Base-by-base conservation (phyloP, 2,888 invertebrate genomes). In the Volucella bombylans region DNA sequence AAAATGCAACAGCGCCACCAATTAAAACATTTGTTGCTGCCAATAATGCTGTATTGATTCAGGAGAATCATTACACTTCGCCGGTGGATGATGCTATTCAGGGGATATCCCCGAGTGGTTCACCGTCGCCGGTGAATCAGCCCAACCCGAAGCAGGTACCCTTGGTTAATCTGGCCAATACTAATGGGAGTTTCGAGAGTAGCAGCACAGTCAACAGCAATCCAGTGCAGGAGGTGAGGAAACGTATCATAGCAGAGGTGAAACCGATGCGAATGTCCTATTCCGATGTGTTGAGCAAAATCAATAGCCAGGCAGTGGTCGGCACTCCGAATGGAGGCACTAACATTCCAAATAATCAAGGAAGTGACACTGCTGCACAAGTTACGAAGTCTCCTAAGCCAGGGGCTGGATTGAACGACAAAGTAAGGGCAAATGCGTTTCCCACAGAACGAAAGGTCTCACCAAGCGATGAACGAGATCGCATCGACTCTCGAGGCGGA, bases 191-290 rank as follows among this genome's bases (percentile, higher is more conserved):
- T 57, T 87, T 87, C 14, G 87, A 87, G 45, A 87, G 61, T 23
- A 86, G 72, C 41, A 55, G 38, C 39, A 8, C 61, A 2, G 31
- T 71, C 59, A 52, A 78, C 64, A 68, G 76, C 15, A 57, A 78
- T 79, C 54, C 86, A 65, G 62, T 50, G 38, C 87, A 88, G 3
- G 91, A 90, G 65, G 88, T 89, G 0, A 92, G 90, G 72, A 92
- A 92, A 78, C 93, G 96, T 65, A 96, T 96, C 90, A 94, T 96
- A 0, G 96, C 96, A 47, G 96, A 96, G 92, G 96, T 97, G 0
- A 96, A 96, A 89, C 96, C 96, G 0, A 96, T 96, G 96, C 93
- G 96, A 69, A 96, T 96, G 64, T 95, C 96, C 12, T 97, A 97
- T 90, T 97, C 97, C 0, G 96, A 96, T 92, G 96, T 97, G 8